These are phyloP conservation scores for Melanotaenia pygmaea DNA, from an alignment of 2,797 vertebrate species.

Conservation along the genomic window DNA sequence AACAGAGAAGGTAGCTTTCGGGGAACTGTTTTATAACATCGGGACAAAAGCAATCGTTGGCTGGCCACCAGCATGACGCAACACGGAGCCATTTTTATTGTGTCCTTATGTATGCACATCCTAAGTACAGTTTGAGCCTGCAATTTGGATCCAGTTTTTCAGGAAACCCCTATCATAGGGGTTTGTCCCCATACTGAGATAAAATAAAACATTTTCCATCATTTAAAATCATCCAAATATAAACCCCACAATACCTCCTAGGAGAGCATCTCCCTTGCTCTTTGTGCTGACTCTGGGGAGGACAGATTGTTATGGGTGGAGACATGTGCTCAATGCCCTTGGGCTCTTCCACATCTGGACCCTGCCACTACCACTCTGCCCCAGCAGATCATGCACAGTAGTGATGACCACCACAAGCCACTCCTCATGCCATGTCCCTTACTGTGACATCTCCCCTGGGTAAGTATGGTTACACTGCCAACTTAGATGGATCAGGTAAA, in stretches of 20 bases:
- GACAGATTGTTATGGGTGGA: constrained; percentile 47
- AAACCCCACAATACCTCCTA: constrained; percentile 21
- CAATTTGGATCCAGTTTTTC: not conserved
- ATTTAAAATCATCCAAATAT: constrained; percentile 10
- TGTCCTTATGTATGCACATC: constrained; percentile 50
- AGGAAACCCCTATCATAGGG: not conserved
- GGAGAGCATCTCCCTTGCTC: constrained; percentile 22
- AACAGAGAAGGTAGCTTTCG: constrained; percentile 28
- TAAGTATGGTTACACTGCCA: not conserved
- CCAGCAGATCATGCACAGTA: constrained; percentile 29
- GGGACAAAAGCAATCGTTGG: constrained; percentile 63
- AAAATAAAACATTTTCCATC: constrained; percentile 34
- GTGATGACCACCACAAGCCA: constrained; percentile 52
- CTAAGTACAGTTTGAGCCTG: constrained; percentile 25
- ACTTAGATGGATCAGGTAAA: constrained; percentile 24
- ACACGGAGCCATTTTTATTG: constrained; percentile 64
- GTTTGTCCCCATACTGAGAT: not conserved
- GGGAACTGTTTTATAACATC: constrained; percentile 50
- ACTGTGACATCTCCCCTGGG: constrained; percentile 19
- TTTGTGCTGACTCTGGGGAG: constrained; percentile 31
- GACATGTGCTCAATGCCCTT: constrained; percentile 31
- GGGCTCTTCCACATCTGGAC: constrained; percentile 66
- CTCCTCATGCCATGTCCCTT: constrained; percentile 2
- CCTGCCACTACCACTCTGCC: constrained; percentile 62
- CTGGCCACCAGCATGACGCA: constrained; percentile 66